Base-by-base conservation (phyloP, 2,888 invertebrate species). In the Ferrisia virgata region DNA sequence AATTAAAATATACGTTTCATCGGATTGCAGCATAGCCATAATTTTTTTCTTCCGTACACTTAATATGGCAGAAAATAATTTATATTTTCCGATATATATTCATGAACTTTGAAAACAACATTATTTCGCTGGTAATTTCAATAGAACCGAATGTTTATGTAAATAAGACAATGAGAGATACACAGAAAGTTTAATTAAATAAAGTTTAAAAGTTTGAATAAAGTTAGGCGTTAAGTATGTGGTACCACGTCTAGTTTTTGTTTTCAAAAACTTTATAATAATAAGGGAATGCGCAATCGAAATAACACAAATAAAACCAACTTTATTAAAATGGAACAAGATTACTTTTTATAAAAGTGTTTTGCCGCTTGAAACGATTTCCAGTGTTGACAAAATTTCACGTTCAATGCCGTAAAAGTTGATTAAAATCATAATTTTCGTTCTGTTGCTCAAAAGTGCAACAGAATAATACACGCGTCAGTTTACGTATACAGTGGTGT, bases 141-240 rank as follows among this genome's bases (percentile, higher is more conserved):
- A 76, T 76, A 76, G 33, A 76, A 18, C 18, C 33, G 36, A 81
- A 58, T 36, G 81, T 58, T 58, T 79, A 53, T 81, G 81, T 28
- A 81, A 81, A 81, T 47, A 53, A 53, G 81, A 58, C 25, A 47
- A 58, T 58, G 53, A 36, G 36, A 81, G 81, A 53, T 81, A 36
- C 36, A 47, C 81, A 36, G 53, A 81, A 81, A 81, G 81, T 81
- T 81, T 81, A 81, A 81, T 81, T 81, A 81, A 81, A 81, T 81
- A 58, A 81, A 81, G 81, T 81, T 81, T 81, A 76, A 76, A 76
- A 76, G 72, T 76, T 76, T 22, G 72, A 76, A 76, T 76, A 76
- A 76, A 76, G 72, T 76, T 76, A 76, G 72, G 72, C 72, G 72
- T 76, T 76, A 76, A 76, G 72, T 64, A 76, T 76, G 72, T 76